phyloP scores from a whole-genome alignment of 2,888 invertebrate genomes.

The Cheilosia variabilis region DNA sequence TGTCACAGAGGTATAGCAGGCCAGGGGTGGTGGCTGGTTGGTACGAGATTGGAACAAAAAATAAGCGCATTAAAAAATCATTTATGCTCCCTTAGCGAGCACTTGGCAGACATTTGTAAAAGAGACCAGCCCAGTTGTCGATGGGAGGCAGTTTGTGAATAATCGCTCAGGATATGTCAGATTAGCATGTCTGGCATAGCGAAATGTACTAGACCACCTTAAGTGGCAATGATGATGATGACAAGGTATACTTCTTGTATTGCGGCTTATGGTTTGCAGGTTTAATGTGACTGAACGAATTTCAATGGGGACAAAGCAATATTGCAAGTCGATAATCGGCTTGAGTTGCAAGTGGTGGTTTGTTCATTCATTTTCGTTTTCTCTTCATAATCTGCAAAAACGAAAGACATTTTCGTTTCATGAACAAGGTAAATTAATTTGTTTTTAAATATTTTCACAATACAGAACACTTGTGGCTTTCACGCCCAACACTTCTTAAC shows the following conservation, averaged over 20 bases:
- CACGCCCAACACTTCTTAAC: too few species aligned
- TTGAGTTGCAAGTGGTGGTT: background rate
- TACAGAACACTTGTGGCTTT: too few species aligned
- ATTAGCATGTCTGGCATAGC: constrained; percentile 47
- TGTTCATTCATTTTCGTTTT: too few species aligned
- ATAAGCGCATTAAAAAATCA: constrained; percentile 47
- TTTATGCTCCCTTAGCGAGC: constrained; percentile 24
- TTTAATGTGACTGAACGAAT: background rate
- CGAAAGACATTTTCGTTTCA: too few species aligned
- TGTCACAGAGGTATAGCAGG: background rate
- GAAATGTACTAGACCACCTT: constrained; percentile 18
- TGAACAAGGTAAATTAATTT: too few species aligned
- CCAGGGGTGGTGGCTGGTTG: background rate
- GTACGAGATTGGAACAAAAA: constrained; percentile 6
- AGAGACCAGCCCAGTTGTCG: background rate
- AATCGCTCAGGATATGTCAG: constrained; percentile 31
- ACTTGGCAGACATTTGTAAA: constrained; percentile 22
- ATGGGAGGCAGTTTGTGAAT: constrained; percentile 29
- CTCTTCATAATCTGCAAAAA: too few species aligned
- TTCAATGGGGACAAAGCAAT: background rate
- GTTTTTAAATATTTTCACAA: too few species aligned
- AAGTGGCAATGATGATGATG: constrained; percentile 30
- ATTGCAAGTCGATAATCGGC: background rate
- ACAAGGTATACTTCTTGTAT: background rate
- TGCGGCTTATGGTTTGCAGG: background rate